phyloP scores from a whole-genome alignment of 2,888 invertebrate genomes.

The Patella ulyssiponensis region DNA sequence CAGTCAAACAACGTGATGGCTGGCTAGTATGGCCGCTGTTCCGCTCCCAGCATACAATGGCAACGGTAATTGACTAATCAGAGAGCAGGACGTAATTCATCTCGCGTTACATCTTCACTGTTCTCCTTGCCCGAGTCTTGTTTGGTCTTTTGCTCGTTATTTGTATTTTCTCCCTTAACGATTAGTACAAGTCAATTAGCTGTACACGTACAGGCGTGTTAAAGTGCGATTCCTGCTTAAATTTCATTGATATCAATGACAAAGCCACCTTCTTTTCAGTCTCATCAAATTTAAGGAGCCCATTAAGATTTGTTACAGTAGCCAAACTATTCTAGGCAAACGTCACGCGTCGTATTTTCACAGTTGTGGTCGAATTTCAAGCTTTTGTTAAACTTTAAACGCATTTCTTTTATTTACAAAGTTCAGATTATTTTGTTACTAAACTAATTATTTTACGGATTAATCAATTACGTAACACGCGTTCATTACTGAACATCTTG shows the following conservation, averaged over 20 bases:
- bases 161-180: slow-evolving; percentile 22
- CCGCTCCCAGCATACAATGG: slow-evolving; percentile 8
- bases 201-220: slow-evolving; percentile 26
- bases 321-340: neutral
- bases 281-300: slow-evolving; percentile 27
- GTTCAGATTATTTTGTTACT: too few species aligned
- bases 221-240: slow-evolving; percentile 13
- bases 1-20: neutral
- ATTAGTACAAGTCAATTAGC: slow-evolving; percentile 27
- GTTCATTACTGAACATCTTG: too few species aligned
- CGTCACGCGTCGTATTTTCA: neutral
- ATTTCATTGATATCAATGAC: slow-evolving; percentile 10
- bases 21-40: neutral
- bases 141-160: slow-evolving; percentile 21
- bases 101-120: slow-evolving; percentile 17
- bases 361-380: neutral
- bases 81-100: slow-evolving; percentile 18
- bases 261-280: neutral
- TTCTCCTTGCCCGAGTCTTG: slow-evolving; percentile 14
- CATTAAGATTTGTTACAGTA: slow-evolving; percentile 27
- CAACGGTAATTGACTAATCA: slow-evolving; percentile 29
- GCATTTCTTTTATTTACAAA: too few species aligned
- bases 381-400: neutral
- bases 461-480: too few species aligned
- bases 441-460: too few species aligned